These are phyloP conservation scores for Sarcophaga bullata DNA, from an alignment of 1,140 invertebrate species.

Conservation along the genomic window DNA sequence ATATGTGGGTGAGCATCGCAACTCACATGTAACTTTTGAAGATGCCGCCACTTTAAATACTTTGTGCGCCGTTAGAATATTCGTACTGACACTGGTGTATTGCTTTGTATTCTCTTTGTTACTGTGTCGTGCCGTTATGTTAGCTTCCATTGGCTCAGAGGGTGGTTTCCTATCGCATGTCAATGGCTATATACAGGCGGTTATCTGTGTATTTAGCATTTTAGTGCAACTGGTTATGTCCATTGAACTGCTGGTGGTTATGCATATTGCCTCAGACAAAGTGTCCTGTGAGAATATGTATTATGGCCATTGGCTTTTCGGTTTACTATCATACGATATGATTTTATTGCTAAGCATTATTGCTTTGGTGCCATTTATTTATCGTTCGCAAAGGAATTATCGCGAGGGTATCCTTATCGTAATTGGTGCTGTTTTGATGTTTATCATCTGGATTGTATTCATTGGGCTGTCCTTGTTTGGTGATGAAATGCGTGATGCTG, in stretches of 20 bases:
- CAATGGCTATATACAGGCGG: constrained; percentile 70
- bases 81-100: constrained; percentile 68
- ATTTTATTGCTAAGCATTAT: constrained; percentile 68
- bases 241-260: constrained; percentile 65
- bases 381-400: constrained; percentile 73
- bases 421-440: constrained; percentile 57
- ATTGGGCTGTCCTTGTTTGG: constrained; percentile 67
- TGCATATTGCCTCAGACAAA: constrained; percentile 61
- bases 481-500: constrained; percentile 68
- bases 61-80: constrained; percentile 60
- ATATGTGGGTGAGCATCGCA: constrained; percentile 60
- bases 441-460: constrained; percentile 70
- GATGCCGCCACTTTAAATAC: constrained; percentile 60
- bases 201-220: constrained; percentile 70
- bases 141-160: constrained; percentile 70
- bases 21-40: constrained; percentile 62
- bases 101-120: constrained; percentile 69
- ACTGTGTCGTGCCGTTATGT: constrained; percentile 69
- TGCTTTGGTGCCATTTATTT: constrained; percentile 68
- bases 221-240: constrained; percentile 69
- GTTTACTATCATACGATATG: constrained; percentile 68
- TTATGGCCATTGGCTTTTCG: constrained; percentile 64
- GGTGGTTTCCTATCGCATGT: constrained; percentile 72
- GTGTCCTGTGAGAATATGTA: constrained; percentile 66
- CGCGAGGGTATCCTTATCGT: constrained; percentile 69